Evolutionary conservation across 2,113 vertebrate genomes (phyloP), one percentile per base, ranked within the genome.

Genomic region (Astatotilapia flaviijosephi): DNA sequence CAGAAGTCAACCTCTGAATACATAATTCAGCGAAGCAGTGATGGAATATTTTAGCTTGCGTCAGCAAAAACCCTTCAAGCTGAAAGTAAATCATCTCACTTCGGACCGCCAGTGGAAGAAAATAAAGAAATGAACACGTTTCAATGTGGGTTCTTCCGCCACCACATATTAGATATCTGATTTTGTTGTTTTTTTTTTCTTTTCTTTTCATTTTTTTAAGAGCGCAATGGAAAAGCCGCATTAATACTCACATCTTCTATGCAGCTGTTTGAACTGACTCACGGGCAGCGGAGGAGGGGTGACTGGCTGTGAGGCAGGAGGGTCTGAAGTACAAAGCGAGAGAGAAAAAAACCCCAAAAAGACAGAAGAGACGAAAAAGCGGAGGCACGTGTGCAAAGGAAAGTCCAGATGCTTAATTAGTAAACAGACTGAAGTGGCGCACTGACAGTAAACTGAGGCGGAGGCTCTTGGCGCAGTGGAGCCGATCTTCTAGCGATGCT

Each of bases 211-310:
- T 60, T 33, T 62, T 33, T 62, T 62, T 11, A 62, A 87, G n/a
- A 89, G 31, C 21, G 83, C 77, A 85, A 33, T n/a, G 85, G 83
- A 93, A 95, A 91, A 90, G 19, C 88, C 93, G 93, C 94, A 95
- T 91, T 84, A 90, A 91, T 96, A 97, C 96, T 97, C 93, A 97
- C 96, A 97, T 97, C 84, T 91, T 94, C 93, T 95, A 86, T 94
- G 95, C 95, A 96, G 96, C 87, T 92, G 95, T 92, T 94, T 90
- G 89, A 89, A 94, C 68, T 94, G 94, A 94, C 92, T 95, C 91
- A 93, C 92, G 79, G 83, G 56, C 89, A 79, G 93, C 54, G 68
- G 86, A 87, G 90, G 89, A 83, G 75, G 90, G 73, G 87, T 62
- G 82, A 65, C 33, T 54, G 82, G 85, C 79, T 55, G 68, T 6